Percentiles rank a stretch among this genome's conserved stretches.
Evolutionary conservation across 2,113 vertebrate species (phyloP).

Genomic region (Nettapus auritus): DNA sequence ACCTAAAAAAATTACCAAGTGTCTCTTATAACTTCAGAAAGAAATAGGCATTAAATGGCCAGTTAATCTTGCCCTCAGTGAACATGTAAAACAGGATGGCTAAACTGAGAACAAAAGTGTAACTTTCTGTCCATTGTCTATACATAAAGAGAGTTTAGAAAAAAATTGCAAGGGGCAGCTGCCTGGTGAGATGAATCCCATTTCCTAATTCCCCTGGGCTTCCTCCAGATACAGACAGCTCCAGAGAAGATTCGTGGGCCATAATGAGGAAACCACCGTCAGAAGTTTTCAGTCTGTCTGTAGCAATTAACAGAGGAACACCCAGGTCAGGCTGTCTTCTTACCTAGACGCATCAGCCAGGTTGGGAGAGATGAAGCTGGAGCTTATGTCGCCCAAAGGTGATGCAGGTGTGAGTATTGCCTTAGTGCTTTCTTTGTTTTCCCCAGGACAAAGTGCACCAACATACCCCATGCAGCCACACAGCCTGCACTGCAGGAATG

Average conservation of each 20-base stretch:
- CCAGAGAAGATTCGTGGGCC: not conserved
- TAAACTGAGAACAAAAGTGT: not conserved
- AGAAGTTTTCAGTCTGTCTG: not conserved
- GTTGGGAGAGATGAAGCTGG: not conserved
- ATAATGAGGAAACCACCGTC: not conserved
- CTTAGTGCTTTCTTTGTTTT: not conserved
- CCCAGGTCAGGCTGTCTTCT: not conserved
- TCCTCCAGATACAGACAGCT: not conserved
- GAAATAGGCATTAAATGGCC: not conserved
- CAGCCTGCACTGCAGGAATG: not conserved
- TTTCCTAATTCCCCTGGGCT: not conserved
- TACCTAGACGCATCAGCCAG: not conserved
- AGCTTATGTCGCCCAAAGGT: rapidly evolving
- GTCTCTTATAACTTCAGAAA: not conserved
- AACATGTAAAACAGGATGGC: not conserved
- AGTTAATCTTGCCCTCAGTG: not conserved
- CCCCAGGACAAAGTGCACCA: not conserved
- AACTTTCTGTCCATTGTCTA: not conserved
- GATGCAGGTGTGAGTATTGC: not conserved
- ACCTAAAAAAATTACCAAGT: not conserved
- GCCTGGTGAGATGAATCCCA: not conserved
- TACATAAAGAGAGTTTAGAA: not conserved
- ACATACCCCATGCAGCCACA: not conserved
- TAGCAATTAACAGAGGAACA: not conserved
- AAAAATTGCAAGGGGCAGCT: not conserved